Evolutionary conservation across 2,888 invertebrate genomes (phyloP).

Genomic region (Acronicta alni): DNA sequence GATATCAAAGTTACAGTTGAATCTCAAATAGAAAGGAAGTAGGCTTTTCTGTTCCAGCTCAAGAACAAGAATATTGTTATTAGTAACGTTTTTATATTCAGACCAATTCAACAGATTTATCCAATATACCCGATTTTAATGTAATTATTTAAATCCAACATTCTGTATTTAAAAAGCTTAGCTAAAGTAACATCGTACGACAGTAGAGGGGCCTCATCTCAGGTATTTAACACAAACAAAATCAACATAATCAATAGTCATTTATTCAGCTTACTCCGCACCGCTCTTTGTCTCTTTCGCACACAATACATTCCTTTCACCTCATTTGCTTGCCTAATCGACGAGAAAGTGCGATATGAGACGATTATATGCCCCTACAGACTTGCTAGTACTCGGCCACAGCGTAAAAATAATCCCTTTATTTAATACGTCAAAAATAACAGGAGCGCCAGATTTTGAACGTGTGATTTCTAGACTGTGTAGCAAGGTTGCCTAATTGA

Average conservation of each 20-base stretch:
- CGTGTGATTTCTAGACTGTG: conserved; percentile 47
- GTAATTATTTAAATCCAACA: conserved; percentile 16
- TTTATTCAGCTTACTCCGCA: conserved; percentile 64
- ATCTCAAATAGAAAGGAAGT: no score
- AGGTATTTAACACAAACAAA: conserved; percentile 53
- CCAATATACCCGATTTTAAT: no score
- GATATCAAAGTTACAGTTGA: no score
- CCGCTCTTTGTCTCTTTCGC: conserved; percentile 66
- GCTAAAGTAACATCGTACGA: conserved; percentile 18
- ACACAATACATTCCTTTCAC: conserved; percentile 71
- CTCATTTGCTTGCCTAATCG: conserved; percentile 80
- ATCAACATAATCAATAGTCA: conserved; percentile 60
- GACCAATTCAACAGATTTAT: no score
- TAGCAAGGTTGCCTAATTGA: conserved; percentile 22
- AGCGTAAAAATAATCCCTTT: conserved; percentile 35
- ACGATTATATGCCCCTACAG: conserved; percentile 66
- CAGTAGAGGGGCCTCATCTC: conserved; percentile 24
- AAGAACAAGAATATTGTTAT: no score
- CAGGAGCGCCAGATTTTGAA: conserved; percentile 12
- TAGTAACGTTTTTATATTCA: no score
- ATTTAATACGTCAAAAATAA: neutral
- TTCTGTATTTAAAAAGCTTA: conserved; percentile 6
- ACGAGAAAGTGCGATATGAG: conserved; percentile 78
- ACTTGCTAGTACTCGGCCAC: conserved; percentile 42
- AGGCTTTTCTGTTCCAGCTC: no score